Evolutionary conservation across 1,140 invertebrate species (phyloP).

Genomic region (Lysiphlebus fabarum): DNA sequence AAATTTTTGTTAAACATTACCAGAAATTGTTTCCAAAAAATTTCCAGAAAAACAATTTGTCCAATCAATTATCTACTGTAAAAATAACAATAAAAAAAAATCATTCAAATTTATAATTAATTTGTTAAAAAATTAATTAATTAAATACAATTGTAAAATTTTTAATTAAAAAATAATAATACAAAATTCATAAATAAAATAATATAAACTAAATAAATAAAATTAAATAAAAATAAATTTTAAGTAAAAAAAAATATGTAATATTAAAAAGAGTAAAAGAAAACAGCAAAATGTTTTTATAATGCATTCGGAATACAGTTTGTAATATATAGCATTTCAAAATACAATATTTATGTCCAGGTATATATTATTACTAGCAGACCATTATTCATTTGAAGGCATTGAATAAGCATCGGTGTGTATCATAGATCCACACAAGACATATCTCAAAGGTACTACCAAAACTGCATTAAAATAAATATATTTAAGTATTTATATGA

Average conservation of each 20-base stretch:
- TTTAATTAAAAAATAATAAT: slow-evolving; percentile 26
- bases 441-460: slow-evolving; percentile 31
- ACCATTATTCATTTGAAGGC: slow-evolving; percentile 53
- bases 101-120: too few species aligned
- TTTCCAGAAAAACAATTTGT: too few species aligned
- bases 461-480: too few species aligned
- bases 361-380: slow-evolving; percentile 50
- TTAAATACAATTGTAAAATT: slow-evolving; percentile 7
- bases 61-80: too few species aligned
- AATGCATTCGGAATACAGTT: slow-evolving; percentile 47
- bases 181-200: slow-evolving; percentile 36
- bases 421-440: slow-evolving; percentile 44
- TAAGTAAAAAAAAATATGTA: slow-evolving; percentile 5
- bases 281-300: slow-evolving; percentile 32
- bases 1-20: too few species aligned
- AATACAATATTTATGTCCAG: slow-evolving; percentile 54
- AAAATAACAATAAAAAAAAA: too few species aligned
- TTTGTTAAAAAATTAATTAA: too few species aligned
- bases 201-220: neutral
- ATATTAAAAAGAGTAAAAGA: slow-evolving; percentile 6
- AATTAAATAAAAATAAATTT: neutral
- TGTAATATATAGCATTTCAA: slow-evolving; percentile 54
- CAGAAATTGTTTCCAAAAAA: too few species aligned
- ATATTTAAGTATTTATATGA: too few species aligned
- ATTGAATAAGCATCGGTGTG: slow-evolving; percentile 51